Percentiles rank a stretch among this genome's conserved stretches.
These are phyloP conservation scores for Hofmannophila pseudospretella DNA, from an alignment of 2,888 invertebrate species.

Conservation along the genomic window DNA sequence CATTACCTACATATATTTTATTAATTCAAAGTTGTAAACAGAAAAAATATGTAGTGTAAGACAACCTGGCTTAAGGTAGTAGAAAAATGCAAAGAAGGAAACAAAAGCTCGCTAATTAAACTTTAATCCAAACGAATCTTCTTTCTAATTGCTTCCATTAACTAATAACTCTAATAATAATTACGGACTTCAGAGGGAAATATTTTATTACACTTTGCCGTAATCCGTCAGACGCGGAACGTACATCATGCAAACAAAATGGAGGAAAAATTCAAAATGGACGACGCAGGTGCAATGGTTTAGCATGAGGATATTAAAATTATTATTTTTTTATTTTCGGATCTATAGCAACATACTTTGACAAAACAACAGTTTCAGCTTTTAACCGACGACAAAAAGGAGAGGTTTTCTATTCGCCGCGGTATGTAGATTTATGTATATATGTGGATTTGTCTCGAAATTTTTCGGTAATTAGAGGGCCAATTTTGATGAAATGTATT, in stretches of 20 bases:
- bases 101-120: conserved; percentile 55
- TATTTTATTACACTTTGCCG: conserved; percentile 59
- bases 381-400: too few species aligned
- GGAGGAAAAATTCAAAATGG: conserved; percentile 44
- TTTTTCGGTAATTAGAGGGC: too few species aligned
- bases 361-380: too few species aligned
- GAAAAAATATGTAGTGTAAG: too few species aligned
- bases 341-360: too few species aligned
- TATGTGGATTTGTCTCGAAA: too few species aligned
- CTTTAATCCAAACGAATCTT: conserved; percentile 51
- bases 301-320: conserved; percentile 35
- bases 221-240: conserved; percentile 60
- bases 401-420: too few species aligned
- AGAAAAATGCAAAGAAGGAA: conserved; percentile 27
- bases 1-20: too few species aligned
- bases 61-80: conserved; percentile 15
- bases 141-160: conserved; percentile 63
- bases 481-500: too few species aligned
- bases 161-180: conserved; percentile 62
- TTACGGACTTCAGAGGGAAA: conserved; percentile 49
- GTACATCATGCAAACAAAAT: conserved; percentile 33
- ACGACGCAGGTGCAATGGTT: conserved; percentile 51
- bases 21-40: too few species aligned
- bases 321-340: too few species aligned
- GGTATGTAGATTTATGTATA: too few species aligned